Evolutionary conservation across 1,140 invertebrate genomes (phyloP).

Genomic region (Adelges cooleyi): DNA sequence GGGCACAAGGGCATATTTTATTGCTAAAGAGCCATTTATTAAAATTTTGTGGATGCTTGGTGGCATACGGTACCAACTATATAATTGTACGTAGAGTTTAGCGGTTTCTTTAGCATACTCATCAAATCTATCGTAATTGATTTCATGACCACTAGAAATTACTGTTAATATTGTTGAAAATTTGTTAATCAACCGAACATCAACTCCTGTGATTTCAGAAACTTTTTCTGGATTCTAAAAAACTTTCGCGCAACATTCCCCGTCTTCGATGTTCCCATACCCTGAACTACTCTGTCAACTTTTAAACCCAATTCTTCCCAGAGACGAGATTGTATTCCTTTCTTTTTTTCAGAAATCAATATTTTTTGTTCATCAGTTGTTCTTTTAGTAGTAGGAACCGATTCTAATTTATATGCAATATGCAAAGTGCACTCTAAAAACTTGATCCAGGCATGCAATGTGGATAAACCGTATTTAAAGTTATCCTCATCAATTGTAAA

Average conservation of each 20-base stretch:
- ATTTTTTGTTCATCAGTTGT: conserved; percentile 24
- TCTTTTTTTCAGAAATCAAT: conserved; percentile 18
- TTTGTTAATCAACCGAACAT: conserved; percentile 36
- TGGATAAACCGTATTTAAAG: conserved; percentile 26
- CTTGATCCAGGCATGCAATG: conserved; percentile 23
- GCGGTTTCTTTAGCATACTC: conserved; percentile 32
- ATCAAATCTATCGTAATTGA: conserved; percentile 31
- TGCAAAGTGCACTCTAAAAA: conserved; percentile 20
- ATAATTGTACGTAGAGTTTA: conserved; percentile 32
- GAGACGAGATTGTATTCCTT: conserved; percentile 23
- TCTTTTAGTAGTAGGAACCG: background rate
- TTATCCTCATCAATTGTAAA: background rate
- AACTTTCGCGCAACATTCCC: conserved; percentile 38
- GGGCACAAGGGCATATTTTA: conserved; percentile 30
- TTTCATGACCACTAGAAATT: conserved; percentile 34
- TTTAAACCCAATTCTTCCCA: conserved; percentile 28
- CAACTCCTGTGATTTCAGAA: conserved; percentile 36
- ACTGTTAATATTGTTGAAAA: conserved; percentile 36
- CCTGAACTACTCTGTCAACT: conserved; percentile 32
- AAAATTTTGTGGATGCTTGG: conserved; percentile 36
- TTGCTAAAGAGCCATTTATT: conserved; percentile 35
- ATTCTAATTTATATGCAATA: conserved; percentile 22
- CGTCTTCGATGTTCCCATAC: conserved; percentile 36
- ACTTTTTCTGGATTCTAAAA: conserved; percentile 35
- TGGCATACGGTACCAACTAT: conserved; percentile 36